phyloP scores from a whole-genome alignment of 1,140 invertebrate genomes.

The Aphis craccivora region DNA sequence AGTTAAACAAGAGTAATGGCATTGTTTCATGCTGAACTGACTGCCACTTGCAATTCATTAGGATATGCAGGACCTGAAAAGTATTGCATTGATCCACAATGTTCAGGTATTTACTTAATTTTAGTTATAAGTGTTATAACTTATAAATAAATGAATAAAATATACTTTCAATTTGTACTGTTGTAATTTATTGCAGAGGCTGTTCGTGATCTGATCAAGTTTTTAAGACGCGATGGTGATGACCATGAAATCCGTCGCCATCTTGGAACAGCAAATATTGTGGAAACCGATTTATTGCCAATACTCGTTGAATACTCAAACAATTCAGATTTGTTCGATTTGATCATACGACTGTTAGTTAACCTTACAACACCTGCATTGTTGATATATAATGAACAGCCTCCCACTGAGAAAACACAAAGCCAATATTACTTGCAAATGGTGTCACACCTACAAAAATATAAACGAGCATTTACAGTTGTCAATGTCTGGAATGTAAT shows the following conservation, averaged over 20 bases:
- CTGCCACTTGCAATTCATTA: conserved; percentile 76
- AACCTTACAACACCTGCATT: conserved; percentile 91
- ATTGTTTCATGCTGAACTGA: conserved; percentile 69
- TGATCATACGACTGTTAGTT: conserved; percentile 82
- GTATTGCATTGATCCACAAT: conserved; percentile 74
- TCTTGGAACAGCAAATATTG: conserved; percentile 84
- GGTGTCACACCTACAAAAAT: conserved; percentile 78
- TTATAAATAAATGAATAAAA: conserved; percentile 57
- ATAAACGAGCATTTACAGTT: conserved; percentile 84
- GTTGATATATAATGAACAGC: conserved; percentile 83
- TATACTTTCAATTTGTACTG: conserved; percentile 52
- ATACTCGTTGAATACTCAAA: conserved; percentile 79
- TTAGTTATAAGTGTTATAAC: background rate
- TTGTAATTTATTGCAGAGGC: conserved; percentile 68
- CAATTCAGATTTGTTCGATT: conserved; percentile 82
- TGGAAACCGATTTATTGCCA: conserved; percentile 89
- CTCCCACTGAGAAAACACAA: conserved; percentile 81
- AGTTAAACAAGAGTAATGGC: conserved; percentile 21
- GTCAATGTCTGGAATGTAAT: conserved; percentile 78
- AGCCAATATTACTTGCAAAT: conserved; percentile 84
- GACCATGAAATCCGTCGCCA: conserved; percentile 84
- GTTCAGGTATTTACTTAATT: conserved; percentile 66
- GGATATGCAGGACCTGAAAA: conserved; percentile 73
- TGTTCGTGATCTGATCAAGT: conserved; percentile 89
- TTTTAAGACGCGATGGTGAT: conserved; percentile 84